Evolutionary conservation across 1,140 invertebrate genomes (phyloP).

Genomic region (Triops longicaudatus): DNA sequence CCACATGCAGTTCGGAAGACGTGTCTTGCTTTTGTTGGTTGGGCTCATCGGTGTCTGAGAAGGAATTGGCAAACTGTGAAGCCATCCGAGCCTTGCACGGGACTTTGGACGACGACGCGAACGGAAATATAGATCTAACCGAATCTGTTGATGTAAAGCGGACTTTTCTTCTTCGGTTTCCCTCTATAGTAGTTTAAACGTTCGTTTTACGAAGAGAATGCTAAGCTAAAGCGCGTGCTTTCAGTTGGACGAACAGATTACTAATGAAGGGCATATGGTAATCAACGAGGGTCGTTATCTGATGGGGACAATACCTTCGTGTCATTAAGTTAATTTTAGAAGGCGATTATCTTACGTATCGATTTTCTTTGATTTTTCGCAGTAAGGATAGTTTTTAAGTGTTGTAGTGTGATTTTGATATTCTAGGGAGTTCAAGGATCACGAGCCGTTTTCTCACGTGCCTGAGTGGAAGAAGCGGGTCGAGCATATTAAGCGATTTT

Average conservation of each 20-base stretch:
- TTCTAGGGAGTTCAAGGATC: neutral
- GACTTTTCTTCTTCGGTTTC: slow-evolving; percentile 35
- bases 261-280: too few species aligned
- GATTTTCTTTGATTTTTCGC: too few species aligned
- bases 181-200: slow-evolving; percentile 16
- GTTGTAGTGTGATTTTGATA: too few species aligned
- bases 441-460: neutral
- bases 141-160: slow-evolving; percentile 93
- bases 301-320: too few species aligned
- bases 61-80: slow-evolving; percentile 46
- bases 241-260: too few species aligned
- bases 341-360: too few species aligned
- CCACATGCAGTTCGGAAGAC: neutral
- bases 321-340: too few species aligned
- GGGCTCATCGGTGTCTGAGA: slow-evolving; percentile 18
- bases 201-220: too few species aligned
- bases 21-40: slow-evolving; percentile 4
- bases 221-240: too few species aligned
- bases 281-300: too few species aligned
- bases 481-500: neutral
- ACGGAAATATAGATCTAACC: slow-evolving; percentile 86
- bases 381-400: too few species aligned
- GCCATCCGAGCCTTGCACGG: slow-evolving; percentile 78
- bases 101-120: slow-evolving; percentile 86
- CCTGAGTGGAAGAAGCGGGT: neutral